Conservation (phyloP, 2,888 invertebrate genomes). For the Bombyx huttoni region DNA sequence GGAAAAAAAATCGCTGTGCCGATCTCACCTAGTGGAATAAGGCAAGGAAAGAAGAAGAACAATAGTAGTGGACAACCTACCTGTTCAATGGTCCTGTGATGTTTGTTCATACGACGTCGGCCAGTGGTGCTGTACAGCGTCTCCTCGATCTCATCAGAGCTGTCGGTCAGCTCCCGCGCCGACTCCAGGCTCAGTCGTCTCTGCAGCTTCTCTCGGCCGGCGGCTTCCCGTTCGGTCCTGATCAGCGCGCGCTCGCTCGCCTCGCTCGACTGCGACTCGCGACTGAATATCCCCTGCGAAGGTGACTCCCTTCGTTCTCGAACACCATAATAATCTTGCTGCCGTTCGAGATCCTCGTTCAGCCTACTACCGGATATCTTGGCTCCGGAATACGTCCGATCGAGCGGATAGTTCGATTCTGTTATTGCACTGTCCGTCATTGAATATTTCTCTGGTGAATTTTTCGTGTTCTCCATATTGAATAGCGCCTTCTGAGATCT, state of each 20-base stretch:
- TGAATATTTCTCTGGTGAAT: constrained; percentile 49
- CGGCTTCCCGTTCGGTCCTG: constrained; percentile 33
- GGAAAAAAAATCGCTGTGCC: too few relatives aligned
- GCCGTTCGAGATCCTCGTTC: constrained; percentile 60
- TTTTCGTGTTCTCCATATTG: constrained; percentile 60
- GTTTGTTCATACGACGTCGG: constrained; percentile 64
- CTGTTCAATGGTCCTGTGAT: constrained; percentile 77
- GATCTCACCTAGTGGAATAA: too few relatives aligned
- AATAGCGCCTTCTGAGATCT: constrained; percentile 63
- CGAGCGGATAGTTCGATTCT: constrained; percentile 61
- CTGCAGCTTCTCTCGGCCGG: constrained; percentile 59
- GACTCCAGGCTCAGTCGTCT: constrained; percentile 80
- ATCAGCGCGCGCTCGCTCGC: constrained; percentile 46
- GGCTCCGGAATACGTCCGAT: constrained; percentile 57
- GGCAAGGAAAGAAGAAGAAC: too few relatives aligned
- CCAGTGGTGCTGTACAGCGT: constrained; percentile 70
- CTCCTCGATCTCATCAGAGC: constrained; percentile 76
- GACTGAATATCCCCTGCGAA: constrained; percentile 33
- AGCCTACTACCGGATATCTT: constrained; percentile 58
- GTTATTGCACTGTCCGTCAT: constrained; percentile 47
- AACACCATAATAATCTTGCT: constrained; percentile 47
- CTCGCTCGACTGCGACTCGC: constrained; percentile 52
- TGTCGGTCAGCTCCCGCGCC: constrained; percentile 79
- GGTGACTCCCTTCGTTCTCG: constrained; percentile 50
- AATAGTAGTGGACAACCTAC: constrained; percentile 41